These are phyloP conservation scores for Zhuqinia jingwanae DNA, from an alignment of 2,888 invertebrate genomes.

Conservation along the genomic window DNA sequence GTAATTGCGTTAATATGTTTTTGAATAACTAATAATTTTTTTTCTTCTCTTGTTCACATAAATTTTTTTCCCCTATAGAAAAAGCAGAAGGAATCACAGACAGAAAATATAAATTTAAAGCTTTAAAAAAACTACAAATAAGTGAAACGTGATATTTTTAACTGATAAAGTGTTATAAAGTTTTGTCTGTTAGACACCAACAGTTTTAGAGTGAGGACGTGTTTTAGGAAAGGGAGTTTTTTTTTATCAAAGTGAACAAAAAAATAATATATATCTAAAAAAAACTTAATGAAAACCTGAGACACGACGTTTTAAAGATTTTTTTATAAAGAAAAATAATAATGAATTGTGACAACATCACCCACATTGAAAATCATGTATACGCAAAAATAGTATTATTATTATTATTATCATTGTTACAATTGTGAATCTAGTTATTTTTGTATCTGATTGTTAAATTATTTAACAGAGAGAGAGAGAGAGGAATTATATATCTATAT, in stretches of 20 bases:
- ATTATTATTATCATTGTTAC: not conserved
- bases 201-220: not conserved
- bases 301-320: not conserved
- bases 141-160: not conserved
- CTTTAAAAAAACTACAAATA: not conserved
- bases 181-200: conserved; percentile 20
- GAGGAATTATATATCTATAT: not conserved
- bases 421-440: conserved; percentile 26
- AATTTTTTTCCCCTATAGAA: not conserved
- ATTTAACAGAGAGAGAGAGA: not conserved
- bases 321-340: not conserved
- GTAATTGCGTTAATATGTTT: too few species aligned
- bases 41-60: too few species aligned
- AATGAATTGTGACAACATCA: conserved; percentile 27
- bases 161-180: conserved; percentile 15
- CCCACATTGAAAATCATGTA: conserved; percentile 41
- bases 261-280: not conserved
- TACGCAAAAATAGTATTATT: conserved; percentile 39
- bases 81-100: too few species aligned
- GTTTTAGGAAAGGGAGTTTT: too few species aligned
- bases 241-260: not conserved
- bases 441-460: conserved; percentile 41
- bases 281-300: not conserved
- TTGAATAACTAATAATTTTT: too few species aligned
- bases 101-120: too few species aligned